Evolutionary conservation across 2,113 vertebrate genomes (phyloP), one percentile per base, ranked within the genome.

Genomic region (Cromileptes altivelis): DNA sequence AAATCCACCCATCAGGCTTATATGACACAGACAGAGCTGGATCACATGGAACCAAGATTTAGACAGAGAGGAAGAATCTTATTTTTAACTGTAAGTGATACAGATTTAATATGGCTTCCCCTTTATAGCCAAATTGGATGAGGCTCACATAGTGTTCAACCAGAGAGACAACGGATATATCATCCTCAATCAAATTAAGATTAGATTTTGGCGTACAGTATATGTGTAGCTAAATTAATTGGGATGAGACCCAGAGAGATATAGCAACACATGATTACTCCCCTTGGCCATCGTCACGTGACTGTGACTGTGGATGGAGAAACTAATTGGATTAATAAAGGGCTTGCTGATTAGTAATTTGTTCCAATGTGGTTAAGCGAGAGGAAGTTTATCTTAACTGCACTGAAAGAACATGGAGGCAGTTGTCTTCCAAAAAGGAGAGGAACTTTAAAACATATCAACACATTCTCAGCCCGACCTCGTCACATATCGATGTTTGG

Each of bases 1-100:
- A 84, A 75, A 85, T 78, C 49, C 69, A 65, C 45, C 81, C 67
- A 75, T 82, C 76, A 78, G 70, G 30, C 72, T 84, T 14, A 33
- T 23, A 42, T 64, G 65, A 78, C 47, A 80, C 70, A 55, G 67
- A 61, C 30, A 33, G 7, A 55, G 62, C 1, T 30, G 25, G 50
- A 21, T 86, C 56, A 60, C 65, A 70, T 13, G 17, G 55, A 75
- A 15, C 13, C 0, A 6, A 47, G 13, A 74, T 52, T 60, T 56
- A 23, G 23, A 62, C 4, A 15, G 53, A 67, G 19, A 70, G 37
- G 30, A 74, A 14, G 6, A 53, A 45, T 25, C 21, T 6, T 64
- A 37, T 62, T 65, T 78, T 68, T 58, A 70, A 53, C 37, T 45
- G 11, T 57, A 67, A 47, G n/a, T 23, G 45, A 83, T 30, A 15